Evolutionary conservation across 2,797 vertebrate species (phyloP), one percentile per base, ranked within the genome.

Genomic region (Helicolenus hilgendorfi): DNA sequence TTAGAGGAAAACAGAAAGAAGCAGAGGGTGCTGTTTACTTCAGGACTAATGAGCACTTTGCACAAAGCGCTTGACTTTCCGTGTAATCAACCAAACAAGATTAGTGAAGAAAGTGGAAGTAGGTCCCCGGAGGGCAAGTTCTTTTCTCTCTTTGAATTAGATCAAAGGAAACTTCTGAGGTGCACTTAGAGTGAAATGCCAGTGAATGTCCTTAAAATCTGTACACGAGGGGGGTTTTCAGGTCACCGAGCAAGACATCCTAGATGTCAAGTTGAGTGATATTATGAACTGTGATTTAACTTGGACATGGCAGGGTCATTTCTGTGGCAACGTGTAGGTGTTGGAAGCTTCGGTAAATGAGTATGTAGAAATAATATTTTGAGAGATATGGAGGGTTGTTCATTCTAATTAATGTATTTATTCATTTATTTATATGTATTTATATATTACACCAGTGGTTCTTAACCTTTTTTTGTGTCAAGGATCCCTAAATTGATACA

Each of bases 1-100:
- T 87, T 79, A 62, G 68, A 79, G 41, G 74, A 58, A 91, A 92
- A 79, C 20, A 70, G 60, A 72, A 53, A 81, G 76, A 85, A 90
- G 72, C 24, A 14, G 59, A 81, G 85, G 81, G 20, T 83, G 81
- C 62, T 94, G 90, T 93, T 95, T 93, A 94, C 83, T 89, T 87
- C 45, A 77, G 75, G 81, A 83, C 83, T 95, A 95, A 95, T 94
- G 62, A 95, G 83, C 86, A 92, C 90, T 93, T 91, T 90, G 85
- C 88, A 84, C 58, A 84, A 88, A 93, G 82, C 9, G 36, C 83
- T 90, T 90, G 85, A 90, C 89, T 91, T 91, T 93, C 90, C 49
- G 29, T 90, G 91, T 95, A 94, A 94, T 96, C 92, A 96, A 82
- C 83, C 86, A 93, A 94, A 94, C 77, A 83, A 89, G 90, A 95